Percentiles rank a stretch among this genome's conserved stretches.
These are phyloP conservation scores for Listrodromus nycthemerus DNA, from an alignment of 2,888 invertebrate genomes.

Conservation along the genomic window DNA sequence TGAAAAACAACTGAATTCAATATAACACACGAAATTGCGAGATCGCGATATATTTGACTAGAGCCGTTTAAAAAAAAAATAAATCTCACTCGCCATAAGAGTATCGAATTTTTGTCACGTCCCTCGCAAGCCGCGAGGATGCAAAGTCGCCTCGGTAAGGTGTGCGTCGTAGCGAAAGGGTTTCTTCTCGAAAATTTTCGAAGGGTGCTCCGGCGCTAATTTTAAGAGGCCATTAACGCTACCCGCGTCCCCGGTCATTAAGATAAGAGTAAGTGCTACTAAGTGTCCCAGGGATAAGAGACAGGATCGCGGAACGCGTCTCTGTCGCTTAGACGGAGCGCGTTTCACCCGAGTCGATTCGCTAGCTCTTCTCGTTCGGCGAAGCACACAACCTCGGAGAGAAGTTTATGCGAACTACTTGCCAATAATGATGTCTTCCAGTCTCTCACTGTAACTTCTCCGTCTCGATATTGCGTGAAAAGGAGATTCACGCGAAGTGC, in stretches of 20 bases:
- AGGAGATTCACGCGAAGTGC: conserved; percentile 12
- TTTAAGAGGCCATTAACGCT: conserved; percentile 84
- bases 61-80: neutral
- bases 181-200: conserved; percentile 72
- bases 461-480: conserved; percentile 42
- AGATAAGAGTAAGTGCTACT: conserved; percentile 85
- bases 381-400: conserved; percentile 41
- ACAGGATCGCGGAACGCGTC: conserved; percentile 73
- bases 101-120: conserved; percentile 23
- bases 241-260: conserved; percentile 83
- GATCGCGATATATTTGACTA: neutral
- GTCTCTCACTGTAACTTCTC: conserved; percentile 31
- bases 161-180: conserved; percentile 34
- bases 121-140: neutral
- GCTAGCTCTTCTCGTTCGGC: conserved; percentile 52
- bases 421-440: conserved; percentile 59
- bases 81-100: neutral
- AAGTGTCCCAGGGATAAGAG: conserved; percentile 84
- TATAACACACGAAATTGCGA: neutral
- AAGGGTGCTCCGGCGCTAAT: conserved; percentile 77
- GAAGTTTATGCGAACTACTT: conserved; percentile 52
- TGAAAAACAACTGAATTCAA: no score
- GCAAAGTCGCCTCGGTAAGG: conserved; percentile 20
- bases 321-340: conserved; percentile 65
- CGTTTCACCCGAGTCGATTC: conserved; percentile 54